These are phyloP conservation scores for Nowickia ferox DNA, from an alignment of 2,888 invertebrate genomes.

Conservation along the genomic window DNA sequence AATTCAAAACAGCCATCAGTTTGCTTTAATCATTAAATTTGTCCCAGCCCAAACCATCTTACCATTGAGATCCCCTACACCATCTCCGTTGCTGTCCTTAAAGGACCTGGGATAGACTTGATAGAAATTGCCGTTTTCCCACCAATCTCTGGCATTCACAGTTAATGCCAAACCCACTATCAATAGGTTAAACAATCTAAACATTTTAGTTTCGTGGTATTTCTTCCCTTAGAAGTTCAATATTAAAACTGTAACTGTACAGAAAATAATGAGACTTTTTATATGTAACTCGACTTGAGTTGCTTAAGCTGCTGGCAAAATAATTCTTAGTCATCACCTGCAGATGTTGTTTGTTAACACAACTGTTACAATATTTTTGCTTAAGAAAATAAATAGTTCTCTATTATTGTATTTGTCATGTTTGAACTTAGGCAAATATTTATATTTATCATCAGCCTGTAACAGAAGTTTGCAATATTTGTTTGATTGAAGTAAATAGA, in stretches of 20 bases:
- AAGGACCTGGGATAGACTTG: constrained; percentile 92
- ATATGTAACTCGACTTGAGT: constrained; percentile 3
- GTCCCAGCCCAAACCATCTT: too few relatives aligned
- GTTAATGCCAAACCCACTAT: constrained; percentile 37
- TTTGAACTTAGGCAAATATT: constrained; percentile 16
- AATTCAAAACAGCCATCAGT: constrained; percentile 83
- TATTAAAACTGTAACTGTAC: not conserved
- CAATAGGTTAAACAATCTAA: constrained; percentile 30
- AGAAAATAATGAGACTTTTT: not conserved
- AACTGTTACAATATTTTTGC: constrained; percentile 52
- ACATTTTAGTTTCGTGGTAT: constrained; percentile 41
- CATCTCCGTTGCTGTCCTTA: constrained; percentile 90
- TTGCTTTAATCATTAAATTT: too few relatives aligned
- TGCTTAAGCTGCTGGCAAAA: not conserved
- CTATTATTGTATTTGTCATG: not conserved
- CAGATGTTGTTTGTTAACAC: not conserved
- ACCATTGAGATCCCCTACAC: constrained; percentile 87
- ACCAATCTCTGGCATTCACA: constrained; percentile 77
- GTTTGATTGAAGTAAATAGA: not conserved
- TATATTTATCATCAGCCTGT: not conserved
- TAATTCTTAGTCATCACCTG: not conserved
- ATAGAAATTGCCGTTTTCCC: constrained; percentile 85
- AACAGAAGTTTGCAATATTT: not conserved
- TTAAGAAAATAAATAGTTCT: not conserved
- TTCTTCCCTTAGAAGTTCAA: not conserved